A percentile compares a stretch with the other conserved stretches of the same genome.
These are phyloP conservation scores for Rambutsinella grinnellia DNA, from an alignment of 2,888 invertebrate genomes.

Conservation along the genomic window DNA sequence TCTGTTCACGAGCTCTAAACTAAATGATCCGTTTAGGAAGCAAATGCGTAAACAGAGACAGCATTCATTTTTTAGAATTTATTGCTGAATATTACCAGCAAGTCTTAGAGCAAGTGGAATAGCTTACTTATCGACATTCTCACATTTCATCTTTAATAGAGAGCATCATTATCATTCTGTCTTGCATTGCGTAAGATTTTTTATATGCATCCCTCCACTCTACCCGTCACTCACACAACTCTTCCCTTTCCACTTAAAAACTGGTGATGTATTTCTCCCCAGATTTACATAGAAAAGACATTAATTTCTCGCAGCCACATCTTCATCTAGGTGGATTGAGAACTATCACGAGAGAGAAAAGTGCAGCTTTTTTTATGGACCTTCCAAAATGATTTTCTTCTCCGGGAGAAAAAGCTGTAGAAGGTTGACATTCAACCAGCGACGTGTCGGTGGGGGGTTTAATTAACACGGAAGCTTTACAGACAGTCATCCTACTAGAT, in stretches of 20 bases:
- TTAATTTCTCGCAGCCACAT: slow-evolving; percentile 43
- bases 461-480: slow-evolving; percentile 51
- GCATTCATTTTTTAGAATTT: too few relatives aligned
- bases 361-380: too few relatives aligned
- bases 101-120: too few relatives aligned
- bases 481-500: too few relatives aligned
- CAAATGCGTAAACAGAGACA: too few relatives aligned
- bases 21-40: slow-evolving; percentile 26
- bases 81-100: too few relatives aligned
- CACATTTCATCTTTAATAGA: too few relatives aligned
- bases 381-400: too few relatives aligned
- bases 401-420: too few relatives aligned
- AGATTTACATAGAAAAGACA: slow-evolving; percentile 54
- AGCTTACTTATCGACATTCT: too few relatives aligned
- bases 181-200: background rate
- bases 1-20: too few relatives aligned
- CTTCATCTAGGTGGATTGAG: background rate
- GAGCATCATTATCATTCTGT: background rate
- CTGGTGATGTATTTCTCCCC: slow-evolving; percentile 36
- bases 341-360: too few relatives aligned
- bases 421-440: slow-evolving; percentile 37
- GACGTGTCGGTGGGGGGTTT: slow-evolving; percentile 51
- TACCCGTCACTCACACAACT: background rate
- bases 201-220: background rate
- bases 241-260: slow-evolving; percentile 34